Evolutionary conservation across 1,140 invertebrate species (phyloP).

Genomic region (Potamilus streckersoni): DNA sequence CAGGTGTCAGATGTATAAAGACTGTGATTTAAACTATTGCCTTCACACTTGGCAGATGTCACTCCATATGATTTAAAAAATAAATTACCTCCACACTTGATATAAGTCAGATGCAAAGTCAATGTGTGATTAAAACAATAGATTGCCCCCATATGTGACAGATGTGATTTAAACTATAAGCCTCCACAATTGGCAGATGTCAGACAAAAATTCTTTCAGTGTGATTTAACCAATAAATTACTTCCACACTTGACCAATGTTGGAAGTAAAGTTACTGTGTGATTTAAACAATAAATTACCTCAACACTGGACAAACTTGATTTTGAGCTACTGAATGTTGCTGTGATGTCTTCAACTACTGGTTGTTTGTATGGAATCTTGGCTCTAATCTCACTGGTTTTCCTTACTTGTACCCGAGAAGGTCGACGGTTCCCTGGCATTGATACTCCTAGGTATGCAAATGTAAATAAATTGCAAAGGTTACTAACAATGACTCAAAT

Average conservation of each 20-base stretch:
- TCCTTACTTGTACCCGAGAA: slow-evolving; percentile 25
- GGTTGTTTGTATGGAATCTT: slow-evolving; percentile 20
- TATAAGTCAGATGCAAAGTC: background rate
- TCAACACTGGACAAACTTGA: background rate
- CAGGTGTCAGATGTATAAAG: background rate
- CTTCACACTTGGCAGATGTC: background rate
- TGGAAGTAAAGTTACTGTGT: background rate
- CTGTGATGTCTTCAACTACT: slow-evolving; percentile 6
- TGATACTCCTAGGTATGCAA: slow-evolving; percentile 21
- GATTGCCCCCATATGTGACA: background rate
- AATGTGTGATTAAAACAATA: background rate
- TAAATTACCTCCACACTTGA: slow-evolving; percentile 1
- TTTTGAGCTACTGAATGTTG: background rate
- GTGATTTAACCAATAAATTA: background rate
- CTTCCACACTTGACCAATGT: background rate
- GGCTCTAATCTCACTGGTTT: slow-evolving; percentile 25
- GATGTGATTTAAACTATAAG: background rate
- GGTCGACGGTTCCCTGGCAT: slow-evolving; percentile 26
- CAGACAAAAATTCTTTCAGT: background rate
- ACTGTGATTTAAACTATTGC: background rate
- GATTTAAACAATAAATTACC: background rate
- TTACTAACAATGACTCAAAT: background rate
- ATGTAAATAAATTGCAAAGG: background rate
- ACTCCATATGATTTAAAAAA: background rate
- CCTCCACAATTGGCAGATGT: background rate